A percentile compares a stretch with the other conserved stretches of the same genome.
Evolutionary conservation across 2,113 vertebrate genomes (phyloP).

Genomic region (Cavia aperea): DNA sequence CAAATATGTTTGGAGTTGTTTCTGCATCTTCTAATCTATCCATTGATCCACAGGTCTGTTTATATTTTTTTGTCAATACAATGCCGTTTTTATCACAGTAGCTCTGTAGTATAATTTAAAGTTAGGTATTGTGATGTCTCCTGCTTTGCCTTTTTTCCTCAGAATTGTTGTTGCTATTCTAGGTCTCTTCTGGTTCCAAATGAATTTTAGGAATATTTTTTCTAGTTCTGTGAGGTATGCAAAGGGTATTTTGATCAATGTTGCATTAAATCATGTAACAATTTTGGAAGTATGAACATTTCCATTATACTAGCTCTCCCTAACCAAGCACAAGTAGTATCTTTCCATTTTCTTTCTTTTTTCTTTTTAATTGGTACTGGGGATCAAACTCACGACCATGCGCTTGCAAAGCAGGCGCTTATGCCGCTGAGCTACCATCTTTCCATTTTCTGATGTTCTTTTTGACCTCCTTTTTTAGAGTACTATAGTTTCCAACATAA

Average conservation of each 20-base stretch:
- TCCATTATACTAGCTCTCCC: neutral
- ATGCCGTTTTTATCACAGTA: neutral
- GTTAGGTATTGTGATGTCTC: neutral
- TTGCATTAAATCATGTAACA: neutral
- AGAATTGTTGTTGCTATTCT: neutral
- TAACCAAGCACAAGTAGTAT: neutral
- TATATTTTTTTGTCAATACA: neutral
- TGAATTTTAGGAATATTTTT: neutral
- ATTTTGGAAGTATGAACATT: neutral
- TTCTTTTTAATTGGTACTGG: too few relatives aligned
- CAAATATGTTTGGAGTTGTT: neutral
- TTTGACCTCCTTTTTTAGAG: neutral
- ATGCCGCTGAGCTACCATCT: neutral
- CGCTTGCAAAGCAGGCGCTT: too few relatives aligned
- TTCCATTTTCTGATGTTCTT: neutral
- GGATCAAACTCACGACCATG: too few relatives aligned
- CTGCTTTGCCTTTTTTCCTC: neutral
- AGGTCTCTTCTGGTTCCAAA: neutral
- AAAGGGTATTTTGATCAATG: neutral
- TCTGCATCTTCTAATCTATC: neutral
- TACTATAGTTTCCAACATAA: neutral
- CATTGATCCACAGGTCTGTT: neutral
- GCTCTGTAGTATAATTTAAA: neutral
- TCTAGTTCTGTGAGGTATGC: neutral
- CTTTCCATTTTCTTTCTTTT: neutral